Evolutionary conservation across 2,113 vertebrate genomes (phyloP), one percentile per base, ranked within the genome.

Genomic region (Leucoraja erinaceus): DNA sequence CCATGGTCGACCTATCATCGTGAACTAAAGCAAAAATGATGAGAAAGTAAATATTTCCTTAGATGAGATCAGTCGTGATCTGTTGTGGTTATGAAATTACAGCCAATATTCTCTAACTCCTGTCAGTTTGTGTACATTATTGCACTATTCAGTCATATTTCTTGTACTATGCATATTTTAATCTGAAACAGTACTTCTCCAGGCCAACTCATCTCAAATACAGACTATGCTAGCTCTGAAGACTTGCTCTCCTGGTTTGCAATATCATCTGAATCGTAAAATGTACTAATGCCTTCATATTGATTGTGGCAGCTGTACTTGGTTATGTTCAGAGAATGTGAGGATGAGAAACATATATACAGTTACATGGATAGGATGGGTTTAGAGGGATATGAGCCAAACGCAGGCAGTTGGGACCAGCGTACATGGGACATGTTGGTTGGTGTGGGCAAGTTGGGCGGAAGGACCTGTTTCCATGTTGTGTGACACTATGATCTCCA

Each of bases 221-320:
- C 66, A 72, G 20, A 38, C 38, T 47, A 47, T 47, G 38, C 38
- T 47, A 47, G 38, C 31, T 90, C 4, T 59, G 81, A 59, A 59
- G 6, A 54, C 25, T 28, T 59, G 81, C 81, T 84, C 54, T 84
- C 28, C 20, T 84, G 56, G 22, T 84, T 25, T 84, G 54, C 54
- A 84, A 25, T 84, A 90, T 68, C 63, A 90, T n/a, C 86, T 33
- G 63, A 90, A 70, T 31, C 59, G n/a, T 61, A 90, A 22, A 16
- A 68, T 70, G n/a, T 90, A 68, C 86, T 38, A 47, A 47, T 68
- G 59, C 68, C 86, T 38, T 38, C 68, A 38, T 68, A 31, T 90
- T 68, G n/a, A 88, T 90, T 20, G 31, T 90, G 61, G 68, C 61
- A 68, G 12, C 31, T 33, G 18, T 66, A 68, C 86, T 90, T 90